Base-by-base conservation (phyloP, 23 tunicate genomes). In the Halocynthia aurantium region DNA sequence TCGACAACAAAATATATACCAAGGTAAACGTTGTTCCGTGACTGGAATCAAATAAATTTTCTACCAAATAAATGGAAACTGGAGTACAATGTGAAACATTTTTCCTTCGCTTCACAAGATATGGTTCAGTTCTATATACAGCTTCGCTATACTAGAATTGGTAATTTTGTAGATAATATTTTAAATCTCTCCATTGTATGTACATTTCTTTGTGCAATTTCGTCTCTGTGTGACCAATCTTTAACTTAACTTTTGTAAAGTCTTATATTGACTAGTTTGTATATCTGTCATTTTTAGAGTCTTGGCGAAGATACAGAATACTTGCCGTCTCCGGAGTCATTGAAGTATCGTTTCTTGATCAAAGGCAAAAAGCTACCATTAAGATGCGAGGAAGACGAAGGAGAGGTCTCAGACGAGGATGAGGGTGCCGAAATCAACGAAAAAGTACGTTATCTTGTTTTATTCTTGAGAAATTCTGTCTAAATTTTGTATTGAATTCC, bases 251-350 rank as follows among this genome's bases (percentile, higher is more conserved):
- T 1, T 31, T 31, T 31, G 44, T 31, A 31, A 31, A 31, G 44
- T 31, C 17, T 60, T 15, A 31, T 58, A n/a, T n/a, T n/a, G n/a
- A n/a, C n/a, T n/a, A n/a, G n/a, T n/a, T n/a, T n/a, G n/a, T n/a
- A n/a, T n/a, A 13, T 58, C 63, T 15, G 9, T 6, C 31, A 20
- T 65, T 65, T n/a, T 51, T 56, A 61, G 83, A n/a, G 57, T 12
- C 53, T 53, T 20, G 61, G 6, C 15, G 8, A 17, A 22, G 77
- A 69, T 51, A 7, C 79, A 6, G 72, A 67, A 13, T 61, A 67
- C 50, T 80, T 84, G 18, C 96, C 96, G 0, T 90, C 99, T n/a
- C 99, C 99, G 6, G 84, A 85, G 7, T 22, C 72, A 0, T 83
- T 95, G 62, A 85, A 78, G 60, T 50, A 81, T 58, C 56, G 57